Evolutionary conservation across 2,888 invertebrate genomes (phyloP), one percentile per base, ranked within the genome.

Genomic region (Patella ulyssiponensis): DNA sequence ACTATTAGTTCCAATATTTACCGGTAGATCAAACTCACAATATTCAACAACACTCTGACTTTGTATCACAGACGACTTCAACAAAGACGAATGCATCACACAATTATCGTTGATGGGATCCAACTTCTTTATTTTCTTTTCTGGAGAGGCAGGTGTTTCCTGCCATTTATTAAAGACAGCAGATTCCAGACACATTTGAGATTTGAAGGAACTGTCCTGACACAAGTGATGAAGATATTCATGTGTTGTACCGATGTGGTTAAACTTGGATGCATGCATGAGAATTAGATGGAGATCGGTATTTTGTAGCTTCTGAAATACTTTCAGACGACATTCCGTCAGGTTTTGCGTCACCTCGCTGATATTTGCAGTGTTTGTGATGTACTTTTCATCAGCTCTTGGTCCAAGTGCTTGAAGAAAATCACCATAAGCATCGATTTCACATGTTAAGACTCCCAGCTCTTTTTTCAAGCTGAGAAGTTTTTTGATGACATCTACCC

Each of bases 351-450:
- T 86, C 12, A 86, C 75, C 53, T 83, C 83, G 15, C 85, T 87
- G 17, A 90, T 88, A 80, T 91, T 91, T 58, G 85, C 82, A 14
- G 86, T 85, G 74, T 90, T 86, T 14, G 86, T 79, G 53, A 90
- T 88, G 80, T 91, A 92, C 20, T 85, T 85, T n/a, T 81, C 81
- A 15, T 87, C 86, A 5, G 91, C 87, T 15, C 81, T 73, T 12
- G 82, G 80, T 15, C 92, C 92, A 1, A 93, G 85, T 3, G 92
- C 89, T 75, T 92, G 92, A 17, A 93, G 86, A 82, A 93, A 92
- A 83, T 93, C 92, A 1, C 92, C 92, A 86, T 93, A 93, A 14
- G 92, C 92, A 86, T 92, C 92, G 74, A 93, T 90, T 87, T 93
- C 93, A 86, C 91, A 90, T 12, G 83, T 81, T 15, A 92, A 77